A percentile compares a stretch with the other conserved stretches of the same genome.
phyloP scores from a whole-genome alignment of 92 coral and sea anemone species.

The Heliopora coerulea region DNA sequence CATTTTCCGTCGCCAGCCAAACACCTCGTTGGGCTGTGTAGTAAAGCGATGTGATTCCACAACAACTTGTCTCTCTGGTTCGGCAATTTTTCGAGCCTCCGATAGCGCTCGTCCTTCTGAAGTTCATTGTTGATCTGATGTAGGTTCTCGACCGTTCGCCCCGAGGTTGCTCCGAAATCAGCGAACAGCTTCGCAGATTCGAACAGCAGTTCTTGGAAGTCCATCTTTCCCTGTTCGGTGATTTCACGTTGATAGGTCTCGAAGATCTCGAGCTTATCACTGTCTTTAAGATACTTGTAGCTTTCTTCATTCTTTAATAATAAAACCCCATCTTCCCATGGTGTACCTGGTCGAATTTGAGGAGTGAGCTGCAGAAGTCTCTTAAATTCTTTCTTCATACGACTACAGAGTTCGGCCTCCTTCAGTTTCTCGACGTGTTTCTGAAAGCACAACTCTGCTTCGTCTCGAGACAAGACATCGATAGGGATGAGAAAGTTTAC shows the following conservation, averaged over 20 bases:
- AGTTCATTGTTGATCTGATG: constrained; percentile 73
- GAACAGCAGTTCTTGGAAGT: constrained; percentile 90
- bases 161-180: constrained; percentile 71
- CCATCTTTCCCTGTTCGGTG: constrained; percentile 83
- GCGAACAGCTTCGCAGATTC: constrained; percentile 94
- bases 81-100: constrained; percentile 80
- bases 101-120: constrained; percentile 81
- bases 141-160: constrained; percentile 87
- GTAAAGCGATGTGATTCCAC: constrained; percentile 89
- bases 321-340: constrained; percentile 82
- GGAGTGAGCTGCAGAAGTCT: constrained; percentile 91
- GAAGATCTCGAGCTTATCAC: constrained; percentile 73
- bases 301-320: constrained; percentile 90
- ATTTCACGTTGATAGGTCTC: constrained; percentile 84
- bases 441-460: constrained; percentile 68
- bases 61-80: constrained; percentile 76
- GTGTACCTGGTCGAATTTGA: constrained; percentile 91
- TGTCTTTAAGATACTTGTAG: constrained; percentile 76
- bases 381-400: constrained; percentile 88
- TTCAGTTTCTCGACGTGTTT: constrained; percentile 81
- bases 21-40: constrained; percentile 90
- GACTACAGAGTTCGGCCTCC: constrained; percentile 80
- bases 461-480: constrained; percentile 69
- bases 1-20: constrained; percentile 93
- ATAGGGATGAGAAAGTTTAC: constrained; percentile 80